phyloP scores from a whole-genome alignment of 1,140 invertebrate genomes.

The Saccostrea echinata region DNA sequence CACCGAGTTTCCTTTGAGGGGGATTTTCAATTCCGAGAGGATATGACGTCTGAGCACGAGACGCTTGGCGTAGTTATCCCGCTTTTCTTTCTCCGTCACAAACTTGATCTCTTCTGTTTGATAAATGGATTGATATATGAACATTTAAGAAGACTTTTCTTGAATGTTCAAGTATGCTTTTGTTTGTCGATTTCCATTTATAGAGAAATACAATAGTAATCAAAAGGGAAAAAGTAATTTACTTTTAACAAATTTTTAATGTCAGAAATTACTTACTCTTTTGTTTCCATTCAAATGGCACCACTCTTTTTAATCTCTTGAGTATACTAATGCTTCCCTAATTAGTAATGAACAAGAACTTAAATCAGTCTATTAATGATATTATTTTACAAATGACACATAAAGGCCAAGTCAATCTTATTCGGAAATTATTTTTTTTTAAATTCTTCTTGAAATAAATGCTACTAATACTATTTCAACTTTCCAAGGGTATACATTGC shows the following conservation, averaged over 20 bases:
- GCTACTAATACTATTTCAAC: too few species aligned
- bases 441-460: too few species aligned
- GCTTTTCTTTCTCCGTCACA: constrained; percentile 62
- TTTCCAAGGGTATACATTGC: too few species aligned
- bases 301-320: constrained; percentile 63
- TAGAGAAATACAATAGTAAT: neutral
- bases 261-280: constrained; percentile 48
- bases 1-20: constrained; percentile 46
- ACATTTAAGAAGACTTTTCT: too few species aligned
- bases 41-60: constrained; percentile 52
- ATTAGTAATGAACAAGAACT: neutral
- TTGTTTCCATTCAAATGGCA: constrained; percentile 62
- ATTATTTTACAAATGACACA: neutral
- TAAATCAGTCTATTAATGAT: neutral
- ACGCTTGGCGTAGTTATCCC: constrained; percentile 52
- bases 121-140: neutral
- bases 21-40: constrained; percentile 60
- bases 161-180: too few species aligned
- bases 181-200: too few species aligned
- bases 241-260: neutral
- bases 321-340: constrained; percentile 61
- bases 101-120: constrained; percentile 49
- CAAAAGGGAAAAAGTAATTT: neutral
- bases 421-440: too few species aligned
- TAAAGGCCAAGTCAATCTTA: too few species aligned